Evolutionary conservation across 2,888 invertebrate species (phyloP).

Genomic region (Sicus ferrugineus): DNA sequence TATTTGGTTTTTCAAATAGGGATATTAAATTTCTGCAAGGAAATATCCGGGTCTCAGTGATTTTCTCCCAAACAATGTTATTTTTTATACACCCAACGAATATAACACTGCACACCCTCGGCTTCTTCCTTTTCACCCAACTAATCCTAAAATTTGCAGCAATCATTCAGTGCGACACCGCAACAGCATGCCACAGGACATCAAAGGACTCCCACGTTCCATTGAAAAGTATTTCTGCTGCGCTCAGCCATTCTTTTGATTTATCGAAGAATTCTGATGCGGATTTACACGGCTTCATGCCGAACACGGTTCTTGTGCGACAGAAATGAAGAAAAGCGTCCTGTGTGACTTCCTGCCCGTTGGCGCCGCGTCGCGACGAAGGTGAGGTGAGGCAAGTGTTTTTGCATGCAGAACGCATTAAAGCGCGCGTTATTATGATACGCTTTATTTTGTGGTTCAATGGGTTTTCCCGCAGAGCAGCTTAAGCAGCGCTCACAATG

Average conservation of each 20-base stretch:
- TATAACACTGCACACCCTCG: not conserved
- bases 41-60: not conserved
- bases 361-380: constrained; percentile 29
- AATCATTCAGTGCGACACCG: constrained; percentile 23
- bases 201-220: constrained; percentile 24
- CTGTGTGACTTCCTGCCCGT: not conserved
- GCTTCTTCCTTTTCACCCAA: not conserved
- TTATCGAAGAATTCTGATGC: constrained; percentile 29
- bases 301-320: constrained; percentile 1
- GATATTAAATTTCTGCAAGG: not conserved
- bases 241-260: constrained; percentile 34
- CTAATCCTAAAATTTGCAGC: constrained; percentile 27
- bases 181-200: constrained; percentile 22
- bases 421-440: constrained; percentile 61
- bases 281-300: constrained; percentile 30
- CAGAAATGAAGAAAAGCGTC: no score
- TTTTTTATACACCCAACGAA: not conserved
- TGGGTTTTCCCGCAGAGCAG: constrained; percentile 42
- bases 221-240: constrained; percentile 44
- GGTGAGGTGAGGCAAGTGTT: constrained; percentile 27
- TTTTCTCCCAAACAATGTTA: not conserved
- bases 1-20: no score
- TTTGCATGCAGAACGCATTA: constrained; percentile 58
- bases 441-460: constrained; percentile 62
- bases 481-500: not conserved